Evolutionary conservation across 2,888 invertebrate species (phyloP).

Genomic region (Tipula helvola): DNA sequence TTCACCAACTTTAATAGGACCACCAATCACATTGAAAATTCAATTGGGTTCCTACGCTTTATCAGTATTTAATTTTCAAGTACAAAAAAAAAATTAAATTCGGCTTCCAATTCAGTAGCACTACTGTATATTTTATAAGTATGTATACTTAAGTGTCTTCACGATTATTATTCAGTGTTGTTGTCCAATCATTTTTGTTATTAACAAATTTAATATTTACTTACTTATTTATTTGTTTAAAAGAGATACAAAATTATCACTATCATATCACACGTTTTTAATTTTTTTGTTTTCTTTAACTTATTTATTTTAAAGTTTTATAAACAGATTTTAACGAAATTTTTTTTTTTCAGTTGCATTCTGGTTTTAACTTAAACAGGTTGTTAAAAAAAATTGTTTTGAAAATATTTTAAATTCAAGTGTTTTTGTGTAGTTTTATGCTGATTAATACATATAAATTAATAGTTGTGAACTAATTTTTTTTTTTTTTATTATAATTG

Average conservation of each 20-base stretch:
- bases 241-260: background rate
- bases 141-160: background rate
- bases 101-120: background rate
- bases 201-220: background rate
- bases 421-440: background rate
- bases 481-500: background rate
- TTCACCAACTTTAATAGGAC: too few species aligned
- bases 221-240: background rate
- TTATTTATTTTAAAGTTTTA: background rate
- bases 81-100: background rate
- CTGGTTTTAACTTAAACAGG: background rate
- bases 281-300: background rate
- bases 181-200: background rate
- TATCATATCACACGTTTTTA: background rate
- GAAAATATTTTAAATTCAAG: background rate
- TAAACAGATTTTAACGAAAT: background rate
- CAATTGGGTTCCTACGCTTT: too few species aligned
- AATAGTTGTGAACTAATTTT: background rate
- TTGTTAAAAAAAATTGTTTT: background rate
- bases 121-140: background rate
- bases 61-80: too few species aligned
- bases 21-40: too few species aligned
- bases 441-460: background rate
- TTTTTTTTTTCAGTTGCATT: background rate
- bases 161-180: background rate